Evolutionary conservation across 1,140 invertebrate species (phyloP), one percentile per base, ranked within the genome.

Genomic region (Bombus picipes): DNA sequence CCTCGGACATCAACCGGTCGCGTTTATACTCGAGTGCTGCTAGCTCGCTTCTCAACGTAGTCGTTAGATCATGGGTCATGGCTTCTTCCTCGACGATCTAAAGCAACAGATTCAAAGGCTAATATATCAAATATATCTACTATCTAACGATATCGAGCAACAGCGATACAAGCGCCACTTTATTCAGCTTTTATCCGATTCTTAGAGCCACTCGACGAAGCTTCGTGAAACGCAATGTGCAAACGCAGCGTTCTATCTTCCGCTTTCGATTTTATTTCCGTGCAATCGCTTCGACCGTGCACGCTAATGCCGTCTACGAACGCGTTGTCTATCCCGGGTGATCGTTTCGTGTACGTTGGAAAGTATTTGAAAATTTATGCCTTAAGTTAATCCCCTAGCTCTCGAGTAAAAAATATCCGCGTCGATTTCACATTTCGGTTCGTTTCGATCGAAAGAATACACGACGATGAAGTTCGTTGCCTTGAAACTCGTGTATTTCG

Each of bases 21-120:
- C 97, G 96, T 94, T 98, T 98, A 93, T 98, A 98, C 89, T 97
- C 97, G 65, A 98, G 93, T 1, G 96, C 97, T 32, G 97, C 97
- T 85, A 98, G 94, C 93, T 98, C 97, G 94, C 97, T 98, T 85
- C 97, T 96, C 73, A 98, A 94, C 0, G 97, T 96, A 13, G 97
- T 98, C 4, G 97, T 96, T 87, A 97, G 94, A 92, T 98, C 97
- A 91, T 96, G 96, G 53, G 85, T 91, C 92, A 92, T 93, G 3
- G 94, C 92, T 80, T 95, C 95, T 89, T 95, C 94, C 59, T 95
- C 94, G 77, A 94, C 95, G 95, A 96, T 96, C 96, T 96, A 88
- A 15, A 43, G 62, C 28, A 22, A 76, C 12, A 39, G 13, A 28
- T 77, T 70, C n/a, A 15, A 75, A 25, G 13, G 22, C 15, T 6